These are phyloP conservation scores for Cantharis flavilabris DNA, from an alignment of 2,888 invertebrate genomes.

Conservation along the genomic window DNA sequence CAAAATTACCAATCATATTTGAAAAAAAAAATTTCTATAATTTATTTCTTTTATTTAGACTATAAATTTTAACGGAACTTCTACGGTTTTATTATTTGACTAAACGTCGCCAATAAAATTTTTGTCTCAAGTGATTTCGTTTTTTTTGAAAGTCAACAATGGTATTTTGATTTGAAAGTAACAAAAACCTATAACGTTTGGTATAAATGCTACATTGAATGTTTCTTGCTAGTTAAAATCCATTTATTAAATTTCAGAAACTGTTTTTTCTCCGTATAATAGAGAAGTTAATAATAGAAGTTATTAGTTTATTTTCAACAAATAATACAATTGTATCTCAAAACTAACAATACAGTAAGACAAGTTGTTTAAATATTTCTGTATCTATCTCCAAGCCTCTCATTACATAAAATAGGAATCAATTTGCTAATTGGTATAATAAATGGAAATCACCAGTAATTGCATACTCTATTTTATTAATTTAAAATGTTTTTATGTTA, in stretches of 20 bases:
- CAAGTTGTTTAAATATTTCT: not conserved
- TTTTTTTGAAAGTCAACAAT: not conserved
- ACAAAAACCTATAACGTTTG: not conserved
- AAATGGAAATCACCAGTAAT: too few species aligned
- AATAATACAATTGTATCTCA: not conserved
- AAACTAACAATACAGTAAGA: not conserved
- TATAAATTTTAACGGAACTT: too few species aligned
- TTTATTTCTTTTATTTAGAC: too few species aligned
- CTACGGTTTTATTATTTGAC: too few species aligned
- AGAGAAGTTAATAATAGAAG: not conserved
- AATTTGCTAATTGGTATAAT: not conserved
- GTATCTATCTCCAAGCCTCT: not conserved
- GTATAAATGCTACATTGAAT: not conserved
- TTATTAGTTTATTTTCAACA: not conserved
- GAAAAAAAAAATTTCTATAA: too few species aligned
- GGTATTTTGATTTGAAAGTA: not conserved
- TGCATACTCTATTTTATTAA: too few species aligned
- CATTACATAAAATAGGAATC: not conserved
- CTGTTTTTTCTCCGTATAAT: not conserved
- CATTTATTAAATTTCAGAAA: not conserved
- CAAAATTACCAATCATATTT: too few species aligned
- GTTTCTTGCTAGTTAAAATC: not conserved
- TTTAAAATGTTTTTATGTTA: too few species aligned
- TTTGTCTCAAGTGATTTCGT: not conserved
- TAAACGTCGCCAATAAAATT: not conserved